These are phyloP conservation scores for Ara ararauna DNA, from an alignment of 2,797 vertebrate species.

Conservation along the genomic window DNA sequence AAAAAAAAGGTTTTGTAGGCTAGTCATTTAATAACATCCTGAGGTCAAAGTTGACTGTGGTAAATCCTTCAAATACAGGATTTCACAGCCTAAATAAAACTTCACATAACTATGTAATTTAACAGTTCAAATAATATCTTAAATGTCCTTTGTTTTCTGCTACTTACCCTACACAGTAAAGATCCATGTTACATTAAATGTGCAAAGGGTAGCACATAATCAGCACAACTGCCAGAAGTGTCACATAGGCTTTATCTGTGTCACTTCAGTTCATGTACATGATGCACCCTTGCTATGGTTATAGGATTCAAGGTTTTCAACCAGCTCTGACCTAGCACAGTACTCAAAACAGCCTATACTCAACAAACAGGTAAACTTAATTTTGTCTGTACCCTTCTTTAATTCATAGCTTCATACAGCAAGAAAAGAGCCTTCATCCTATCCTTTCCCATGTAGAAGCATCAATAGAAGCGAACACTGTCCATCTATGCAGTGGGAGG, in stretches of 20 bases:
- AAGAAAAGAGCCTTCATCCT: background rate
- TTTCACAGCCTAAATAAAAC: background rate
- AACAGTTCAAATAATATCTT: background rate
- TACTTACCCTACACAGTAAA: background rate
- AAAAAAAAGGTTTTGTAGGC: background rate
- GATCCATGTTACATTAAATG: background rate
- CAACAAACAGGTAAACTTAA: background rate
- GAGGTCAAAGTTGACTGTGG: background rate
- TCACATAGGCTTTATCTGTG: background rate
- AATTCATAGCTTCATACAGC: background rate
- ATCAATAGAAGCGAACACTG: background rate
- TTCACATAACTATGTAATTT: background rate
- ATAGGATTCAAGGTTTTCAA: background rate
- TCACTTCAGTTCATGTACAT: background rate
- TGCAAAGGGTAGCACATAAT: background rate
- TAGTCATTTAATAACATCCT: background rate
- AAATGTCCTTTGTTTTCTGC: background rate
- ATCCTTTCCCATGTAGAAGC: background rate
- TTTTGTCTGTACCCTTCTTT: background rate
- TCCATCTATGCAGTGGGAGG: background rate
- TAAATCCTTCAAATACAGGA: constrained; percentile 2
- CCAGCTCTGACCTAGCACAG: background rate
- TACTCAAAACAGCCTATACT: background rate
- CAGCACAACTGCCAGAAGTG: background rate
- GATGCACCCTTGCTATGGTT: background rate